Base-by-base conservation (phyloP, 2,888 invertebrate genomes). In the Agrilus cyanescens region DNA sequence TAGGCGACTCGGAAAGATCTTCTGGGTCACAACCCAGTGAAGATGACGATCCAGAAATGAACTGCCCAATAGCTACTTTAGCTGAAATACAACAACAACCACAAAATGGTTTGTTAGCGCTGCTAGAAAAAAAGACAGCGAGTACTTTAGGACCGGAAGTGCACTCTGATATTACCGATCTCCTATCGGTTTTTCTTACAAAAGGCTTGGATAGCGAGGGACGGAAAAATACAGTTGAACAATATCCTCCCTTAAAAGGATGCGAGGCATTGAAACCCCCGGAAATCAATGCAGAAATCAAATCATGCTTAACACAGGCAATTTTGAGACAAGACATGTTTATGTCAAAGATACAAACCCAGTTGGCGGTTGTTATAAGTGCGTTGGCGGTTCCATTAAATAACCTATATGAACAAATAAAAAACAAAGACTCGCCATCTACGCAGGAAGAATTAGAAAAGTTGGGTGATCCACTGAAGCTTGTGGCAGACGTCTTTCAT, bases 371-470 rank as follows among this genome's bases (percentile, higher is more conserved):
- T 12, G 38, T 13, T 20, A 6, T 46, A 37, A 46, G 43, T 30
- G 46, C 46, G n/a, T 18, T 46, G 34, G 46, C 43, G n/a, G 32
- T 44, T 7, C 40, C 40, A 12, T 43, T 46, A 8, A 35, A 43
- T 32, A 34, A 34, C 7, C 25, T 8, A 12, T 25, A 30, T 13
- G 38, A 38, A 12, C 10, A 5, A 10, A 10, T 15, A 2, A 20
- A 34, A 46, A 32, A 37, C 13, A 16, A 16, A 6, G 4, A 5
- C n/a, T 14, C 16, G 6, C 3, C 12, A 29, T 29, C 13, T 4
- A 38, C 8, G n/a, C 1, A 37, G 18, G 10, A 29, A 30, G n/a
- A 25, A 14, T 35, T 40, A 16, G 38, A 44, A 46, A 25, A 41
- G 16, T 20, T 30, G 18, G 37, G 39, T 15, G 42, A 45, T n/a